Conservation (phyloP, 2,797 vertebrate genomes). For the Acridotheres tristis region DNA sequence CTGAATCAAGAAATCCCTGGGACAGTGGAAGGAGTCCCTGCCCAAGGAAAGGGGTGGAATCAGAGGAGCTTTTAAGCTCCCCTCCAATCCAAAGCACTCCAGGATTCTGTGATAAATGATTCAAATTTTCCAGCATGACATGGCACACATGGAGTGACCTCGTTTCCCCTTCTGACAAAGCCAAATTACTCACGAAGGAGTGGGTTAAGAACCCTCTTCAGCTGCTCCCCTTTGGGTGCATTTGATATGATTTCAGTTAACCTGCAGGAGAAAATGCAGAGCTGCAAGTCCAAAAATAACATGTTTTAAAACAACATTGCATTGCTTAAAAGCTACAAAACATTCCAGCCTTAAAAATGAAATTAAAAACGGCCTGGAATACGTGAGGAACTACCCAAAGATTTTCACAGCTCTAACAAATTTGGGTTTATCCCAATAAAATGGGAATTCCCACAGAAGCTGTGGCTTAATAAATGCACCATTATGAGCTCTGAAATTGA, state of each 20-base stretch:
- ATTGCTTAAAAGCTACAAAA: background rate
- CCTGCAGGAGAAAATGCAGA: constrained; percentile 69
- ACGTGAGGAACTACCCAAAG: accelerated
- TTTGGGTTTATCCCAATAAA: background rate
- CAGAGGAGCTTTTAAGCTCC: background rate
- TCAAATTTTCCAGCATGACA: background rate
- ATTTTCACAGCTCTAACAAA: background rate
- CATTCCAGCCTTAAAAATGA: background rate
- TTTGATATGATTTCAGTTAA: constrained; percentile 85
- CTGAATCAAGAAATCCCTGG: background rate
- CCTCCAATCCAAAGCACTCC: background rate
- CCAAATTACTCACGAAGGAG: constrained; percentile 86
- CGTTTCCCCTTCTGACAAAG: background rate
- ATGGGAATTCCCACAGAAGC: no score
- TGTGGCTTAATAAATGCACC: background rate
- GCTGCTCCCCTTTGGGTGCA: constrained; percentile 85
- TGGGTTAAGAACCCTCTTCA: constrained; percentile 92
- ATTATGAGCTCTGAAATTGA: background rate
- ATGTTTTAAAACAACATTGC: accelerated
- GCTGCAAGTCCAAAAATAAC: accelerated
- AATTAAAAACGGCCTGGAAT: accelerated
- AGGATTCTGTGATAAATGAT: background rate
- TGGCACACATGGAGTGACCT: accelerated
- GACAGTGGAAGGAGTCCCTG: background rate
- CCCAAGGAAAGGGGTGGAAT: background rate